Evolutionary conservation across 2,888 invertebrate species (phyloP), one percentile per base, ranked within the genome.

Genomic region (Luperina testacea): DNA sequence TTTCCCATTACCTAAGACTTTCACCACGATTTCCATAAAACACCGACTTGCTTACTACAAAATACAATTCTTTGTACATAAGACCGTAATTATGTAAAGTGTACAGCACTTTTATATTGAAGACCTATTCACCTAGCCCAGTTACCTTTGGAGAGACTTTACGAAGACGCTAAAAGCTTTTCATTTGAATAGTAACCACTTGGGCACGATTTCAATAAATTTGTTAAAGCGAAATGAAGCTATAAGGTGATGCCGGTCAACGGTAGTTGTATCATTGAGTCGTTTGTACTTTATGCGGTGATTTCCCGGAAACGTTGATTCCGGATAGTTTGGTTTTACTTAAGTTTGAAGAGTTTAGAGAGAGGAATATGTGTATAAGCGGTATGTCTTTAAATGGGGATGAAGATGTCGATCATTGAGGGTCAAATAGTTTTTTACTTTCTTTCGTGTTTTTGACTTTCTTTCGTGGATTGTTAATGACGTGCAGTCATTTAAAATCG

Each of bases 191-290:
- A 89, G 89, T 90, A 89, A 90, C 89, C 85, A 87, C 90, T 86
- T 84, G 87, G 77, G 93, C 95, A 96, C 96, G 95, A 95, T 93
- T 94, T 95, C 95, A 94, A 96, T 96, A 96, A 95, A 95, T 95
- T 95, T 94, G 95, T 95, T 92, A 90, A 93, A 94, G 92, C 92
- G 86, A 94, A 95, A 96, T 95, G 94, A 95, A 96, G 95, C 93
- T 92, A 94, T 95, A 94, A 94, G 91, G 92, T 92, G 92, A 93
- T 92, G 91, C 90, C 89, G 92, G 91, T 91, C 92, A 92, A 92
- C 94, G 92, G 95, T 93, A 94, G 95, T 94, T 92, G 77, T 83
- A 80, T 79, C 80, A 88, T 84, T 88, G 85, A 82, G 83, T 82
- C 77, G 88, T 88, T 83, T 83, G 83, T 87, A 85, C 74, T 78